A percentile compares a stretch with the other conserved stretches of the same genome.
Conservation (phyloP, 2,888 invertebrate species). For the Drosophila sordidapex region DNA sequence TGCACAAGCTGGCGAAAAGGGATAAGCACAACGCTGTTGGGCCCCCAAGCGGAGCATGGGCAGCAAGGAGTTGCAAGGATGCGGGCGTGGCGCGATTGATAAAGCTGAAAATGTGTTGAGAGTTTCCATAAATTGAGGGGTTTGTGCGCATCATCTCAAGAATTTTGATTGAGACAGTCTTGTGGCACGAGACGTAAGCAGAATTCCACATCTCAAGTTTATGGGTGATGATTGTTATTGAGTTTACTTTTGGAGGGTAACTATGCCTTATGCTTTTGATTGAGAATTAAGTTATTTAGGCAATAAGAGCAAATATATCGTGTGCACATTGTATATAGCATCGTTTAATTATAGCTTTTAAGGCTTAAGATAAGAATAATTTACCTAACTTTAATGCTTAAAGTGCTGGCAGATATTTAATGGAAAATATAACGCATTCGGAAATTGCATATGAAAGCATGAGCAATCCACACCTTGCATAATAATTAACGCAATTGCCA, state of each 20-base stretch:
- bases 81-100: conserved; percentile 36
- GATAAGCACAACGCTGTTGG: conserved; percentile 35
- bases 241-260: neutral
- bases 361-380: neutral
- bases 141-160: conserved; percentile 8
- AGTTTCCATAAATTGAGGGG: conserved; percentile 28
- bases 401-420: neutral
- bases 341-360: neutral
- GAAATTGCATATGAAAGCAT: conserved; percentile 13
- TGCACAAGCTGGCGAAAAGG: conserved; percentile 58
- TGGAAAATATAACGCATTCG: neutral
- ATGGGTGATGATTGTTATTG: neutral
- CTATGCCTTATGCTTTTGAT: neutral
- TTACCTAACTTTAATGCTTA: neutral
- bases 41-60: neutral
- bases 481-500: conserved; percentile 26
- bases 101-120: conserved; percentile 37
- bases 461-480: conserved; percentile 27
- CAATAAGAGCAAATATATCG: neutral
- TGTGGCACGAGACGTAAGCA: conserved; percentile 21
- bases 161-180: conserved; percentile 54
- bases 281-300: neutral
- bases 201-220: conserved; percentile 6
- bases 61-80: neutral
- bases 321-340: neutral